Evolutionary conservation across 2,888 invertebrate species (phyloP).

Genomic region (Drosophila mimica): DNA sequence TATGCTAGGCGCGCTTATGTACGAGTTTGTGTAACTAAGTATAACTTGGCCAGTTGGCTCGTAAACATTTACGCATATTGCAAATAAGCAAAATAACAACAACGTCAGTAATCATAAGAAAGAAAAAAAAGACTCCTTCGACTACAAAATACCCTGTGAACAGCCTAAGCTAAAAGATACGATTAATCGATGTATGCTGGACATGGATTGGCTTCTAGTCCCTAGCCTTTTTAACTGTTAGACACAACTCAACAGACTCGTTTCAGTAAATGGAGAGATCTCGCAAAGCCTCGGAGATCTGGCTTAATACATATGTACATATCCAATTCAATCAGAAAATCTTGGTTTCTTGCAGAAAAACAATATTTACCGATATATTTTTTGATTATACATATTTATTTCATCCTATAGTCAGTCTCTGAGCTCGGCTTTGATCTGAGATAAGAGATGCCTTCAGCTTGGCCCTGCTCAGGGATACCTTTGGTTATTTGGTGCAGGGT

Average conservation of each 20-base stretch:
- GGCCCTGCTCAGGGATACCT: not conserved
- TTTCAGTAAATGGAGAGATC: not conserved
- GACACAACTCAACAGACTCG: not conserved
- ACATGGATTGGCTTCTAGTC: not conserved
- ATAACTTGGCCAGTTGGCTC: constrained; percentile 49
- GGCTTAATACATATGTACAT: not conserved
- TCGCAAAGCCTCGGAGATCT: not conserved
- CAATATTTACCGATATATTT: not conserved
- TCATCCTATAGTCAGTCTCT: not conserved
- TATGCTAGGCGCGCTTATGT: constrained; percentile 24
- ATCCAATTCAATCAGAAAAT: not conserved
- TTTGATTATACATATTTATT: not conserved
- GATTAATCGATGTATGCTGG: too few relatives aligned
- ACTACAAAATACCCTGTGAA: not conserved
- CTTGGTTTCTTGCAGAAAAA: not conserved
- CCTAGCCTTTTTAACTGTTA: not conserved
- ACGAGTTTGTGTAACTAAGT: constrained; percentile 29
- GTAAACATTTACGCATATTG: constrained; percentile 80
- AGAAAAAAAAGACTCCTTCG: not conserved
- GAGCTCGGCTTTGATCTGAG: not conserved
- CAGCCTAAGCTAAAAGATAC: not conserved
- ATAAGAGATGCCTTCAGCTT: not conserved
- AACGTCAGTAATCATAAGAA: constrained; percentile 27
- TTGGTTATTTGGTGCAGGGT: constrained; percentile 3
- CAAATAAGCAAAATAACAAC: constrained; percentile 67